Percentiles rank a stretch among this genome's conserved stretches.
Evolutionary conservation across 2,888 invertebrate species (phyloP).

Genomic region (Eristalis intricaria): DNA sequence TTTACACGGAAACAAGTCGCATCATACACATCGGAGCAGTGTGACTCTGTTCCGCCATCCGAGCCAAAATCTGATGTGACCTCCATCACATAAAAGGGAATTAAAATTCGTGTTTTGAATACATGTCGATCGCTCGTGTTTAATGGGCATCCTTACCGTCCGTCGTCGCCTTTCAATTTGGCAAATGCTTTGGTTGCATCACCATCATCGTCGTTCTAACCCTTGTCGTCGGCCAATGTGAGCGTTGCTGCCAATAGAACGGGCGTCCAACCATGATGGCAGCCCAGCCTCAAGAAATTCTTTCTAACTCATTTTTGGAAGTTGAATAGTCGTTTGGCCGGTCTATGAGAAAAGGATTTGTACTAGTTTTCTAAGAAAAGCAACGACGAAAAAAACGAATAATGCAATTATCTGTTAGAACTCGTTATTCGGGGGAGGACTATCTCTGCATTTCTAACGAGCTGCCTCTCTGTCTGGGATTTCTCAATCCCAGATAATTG

Average conservation of each 20-base stretch:
- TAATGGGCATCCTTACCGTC: not conserved
- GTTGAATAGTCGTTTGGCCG: not conserved
- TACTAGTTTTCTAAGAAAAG: not conserved
- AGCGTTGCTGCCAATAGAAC: too few species aligned
- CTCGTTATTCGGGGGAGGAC: not conserved
- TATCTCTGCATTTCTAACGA: conserved; percentile 19
- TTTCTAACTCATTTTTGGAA: not conserved
- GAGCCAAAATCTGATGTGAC: too few species aligned
- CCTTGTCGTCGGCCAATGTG: not conserved
- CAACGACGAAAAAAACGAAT: not conserved
- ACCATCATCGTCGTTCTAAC: not conserved
- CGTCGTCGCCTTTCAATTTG: not conserved
- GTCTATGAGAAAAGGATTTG: not conserved
- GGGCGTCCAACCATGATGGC: not conserved
- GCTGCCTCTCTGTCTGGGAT: not conserved
- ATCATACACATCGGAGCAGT: too few species aligned
- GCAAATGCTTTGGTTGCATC: not conserved
- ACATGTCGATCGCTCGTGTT: not conserved
- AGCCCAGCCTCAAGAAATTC: not conserved
- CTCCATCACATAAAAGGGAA: too few species aligned
- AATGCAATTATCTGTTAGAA: conserved; percentile 2
- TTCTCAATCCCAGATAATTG: conserved; percentile 38
- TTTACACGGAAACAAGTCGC: too few species aligned
- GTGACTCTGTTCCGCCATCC: too few species aligned
- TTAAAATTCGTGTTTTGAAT: not conserved